phyloP scores from a whole-genome alignment of 1,140 invertebrate genomes.

The Cydia pomonella region DNA sequence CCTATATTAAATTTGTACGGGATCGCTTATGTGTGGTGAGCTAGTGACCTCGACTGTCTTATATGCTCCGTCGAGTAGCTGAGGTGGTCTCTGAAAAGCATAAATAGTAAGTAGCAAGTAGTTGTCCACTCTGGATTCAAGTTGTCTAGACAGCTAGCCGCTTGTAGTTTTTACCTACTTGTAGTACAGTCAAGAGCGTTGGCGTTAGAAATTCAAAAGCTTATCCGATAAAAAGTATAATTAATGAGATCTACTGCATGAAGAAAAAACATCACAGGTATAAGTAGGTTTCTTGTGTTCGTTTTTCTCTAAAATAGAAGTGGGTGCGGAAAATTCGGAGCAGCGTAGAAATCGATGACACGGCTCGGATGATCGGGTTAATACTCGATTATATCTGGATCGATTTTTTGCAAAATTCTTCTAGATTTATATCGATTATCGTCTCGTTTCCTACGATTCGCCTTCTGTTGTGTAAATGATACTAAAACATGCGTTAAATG shows the following conservation, averaged over 20 bases:
- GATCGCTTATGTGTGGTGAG: no score
- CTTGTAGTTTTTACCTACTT: background rate
- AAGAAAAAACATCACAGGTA: background rate
- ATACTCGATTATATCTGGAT: constrained; percentile 52
- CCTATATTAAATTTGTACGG: no score
- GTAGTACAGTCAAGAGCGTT: background rate
- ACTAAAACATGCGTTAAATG: no score
- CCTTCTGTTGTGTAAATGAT: background rate
- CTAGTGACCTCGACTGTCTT: no score
- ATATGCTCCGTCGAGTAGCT: no score
- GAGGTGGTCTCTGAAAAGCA: no score
- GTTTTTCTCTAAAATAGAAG: constrained; percentile 16
- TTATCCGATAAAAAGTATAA: background rate
- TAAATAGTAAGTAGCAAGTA: no score
- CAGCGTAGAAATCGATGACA: constrained; percentile 62
- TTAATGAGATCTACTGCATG: background rate
- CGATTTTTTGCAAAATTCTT: constrained; percentile 10
- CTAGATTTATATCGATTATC: background rate
- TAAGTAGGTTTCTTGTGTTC: background rate
- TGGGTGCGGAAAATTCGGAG: constrained; percentile 56
- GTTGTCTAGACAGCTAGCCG: no score
- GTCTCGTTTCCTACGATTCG: background rate
- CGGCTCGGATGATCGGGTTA: constrained; percentile 64
- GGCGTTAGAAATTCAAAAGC: background rate
- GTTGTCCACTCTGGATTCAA: no score